phyloP scores from a whole-genome alignment of 2,888 invertebrate genomes.

The Drosophila anomalipes region DNA sequence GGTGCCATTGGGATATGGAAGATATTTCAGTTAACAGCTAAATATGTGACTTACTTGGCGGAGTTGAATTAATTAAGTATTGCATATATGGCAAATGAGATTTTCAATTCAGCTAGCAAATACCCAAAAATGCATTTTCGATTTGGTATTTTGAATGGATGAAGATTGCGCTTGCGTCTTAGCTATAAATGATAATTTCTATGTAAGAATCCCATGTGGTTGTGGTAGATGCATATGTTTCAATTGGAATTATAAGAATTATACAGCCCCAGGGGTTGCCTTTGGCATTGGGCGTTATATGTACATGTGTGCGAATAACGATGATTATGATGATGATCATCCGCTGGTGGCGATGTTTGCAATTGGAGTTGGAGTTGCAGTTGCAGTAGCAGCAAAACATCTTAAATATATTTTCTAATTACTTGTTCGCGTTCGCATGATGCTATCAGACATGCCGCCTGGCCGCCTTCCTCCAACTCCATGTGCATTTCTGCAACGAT shows the following conservation, averaged over 20 bases:
- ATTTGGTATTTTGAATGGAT: neutral
- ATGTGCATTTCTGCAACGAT: slow-evolving; percentile 46
- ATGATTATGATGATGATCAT: slow-evolving; percentile 28
- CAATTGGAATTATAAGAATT: slow-evolving; percentile 25
- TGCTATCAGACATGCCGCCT: slow-evolving; percentile 41
- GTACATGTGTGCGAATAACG: slow-evolving; percentile 18
- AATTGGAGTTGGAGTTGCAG: slow-evolving; percentile 20
- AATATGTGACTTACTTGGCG: neutral
- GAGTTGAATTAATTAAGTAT: neutral
- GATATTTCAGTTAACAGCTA: neutral
- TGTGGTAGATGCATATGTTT: slow-evolving; percentile 15
- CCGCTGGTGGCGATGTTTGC: slow-evolving; percentile 16
- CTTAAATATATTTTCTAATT: slow-evolving; percentile 78
- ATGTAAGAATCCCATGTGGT: slow-evolving; percentile 20
- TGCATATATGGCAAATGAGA: neutral
- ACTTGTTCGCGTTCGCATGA: slow-evolving; percentile 78
- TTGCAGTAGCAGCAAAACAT: slow-evolving; percentile 35
- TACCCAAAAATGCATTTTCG: neutral
- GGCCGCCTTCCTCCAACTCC: slow-evolving; percentile 10
- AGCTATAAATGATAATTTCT: slow-evolving; percentile 19
- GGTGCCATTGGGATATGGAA: neutral
- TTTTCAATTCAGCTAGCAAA: neutral
- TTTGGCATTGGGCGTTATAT: slow-evolving; percentile 34
- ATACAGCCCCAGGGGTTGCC: slow-evolving; percentile 26
- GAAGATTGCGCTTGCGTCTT: slow-evolving; percentile 17